Percentiles rank a stretch among this genome's conserved stretches.
Conservation (phyloP, 1,140 invertebrate species). For the Halyomorpha halys region DNA sequence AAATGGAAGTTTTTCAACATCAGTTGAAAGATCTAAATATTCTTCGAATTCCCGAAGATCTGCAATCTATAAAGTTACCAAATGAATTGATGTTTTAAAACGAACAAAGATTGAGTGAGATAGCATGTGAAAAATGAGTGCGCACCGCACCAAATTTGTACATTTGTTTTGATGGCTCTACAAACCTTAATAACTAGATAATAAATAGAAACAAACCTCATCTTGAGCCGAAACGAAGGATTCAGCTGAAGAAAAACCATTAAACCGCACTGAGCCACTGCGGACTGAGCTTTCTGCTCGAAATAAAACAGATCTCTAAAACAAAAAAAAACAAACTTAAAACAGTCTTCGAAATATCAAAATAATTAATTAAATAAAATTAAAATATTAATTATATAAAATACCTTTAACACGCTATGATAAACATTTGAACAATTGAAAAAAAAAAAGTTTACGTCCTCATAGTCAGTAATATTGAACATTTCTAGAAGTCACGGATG, state of each 20-base stretch:
- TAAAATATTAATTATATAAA: too few relatives aligned
- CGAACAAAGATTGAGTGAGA: too few relatives aligned
- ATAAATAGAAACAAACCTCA: constrained; percentile 47
- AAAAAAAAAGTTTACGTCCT: too few relatives aligned
- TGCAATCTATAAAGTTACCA: constrained; percentile 52
- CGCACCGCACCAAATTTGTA: too few relatives aligned
- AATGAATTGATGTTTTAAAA: too few relatives aligned
- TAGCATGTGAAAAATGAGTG: too few relatives aligned
- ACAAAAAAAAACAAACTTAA: constrained; percentile 16
- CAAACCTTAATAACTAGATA: too few relatives aligned
- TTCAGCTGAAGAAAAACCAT: constrained; percentile 67
- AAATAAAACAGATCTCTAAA: constrained; percentile 72
- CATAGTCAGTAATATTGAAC: too few relatives aligned
- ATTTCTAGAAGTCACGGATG: too few relatives aligned
- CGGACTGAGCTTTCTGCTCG: constrained; percentile 52
- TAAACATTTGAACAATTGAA: too few relatives aligned
- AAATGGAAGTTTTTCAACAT: constrained; percentile 63
- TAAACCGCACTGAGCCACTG: constrained; percentile 35
- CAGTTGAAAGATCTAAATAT: constrained; percentile 53
- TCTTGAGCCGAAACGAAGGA: constrained; percentile 91
- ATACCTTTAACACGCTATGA: too few relatives aligned
- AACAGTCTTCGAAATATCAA: background rate
- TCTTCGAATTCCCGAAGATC: constrained; percentile 83
- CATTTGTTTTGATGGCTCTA: too few relatives aligned
- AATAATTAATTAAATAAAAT: background rate